A percentile compares a stretch with the other conserved stretches of the same genome.
Conservation (phyloP, 2,113 vertebrate genomes). For the Mionectes macconnelli region DNA sequence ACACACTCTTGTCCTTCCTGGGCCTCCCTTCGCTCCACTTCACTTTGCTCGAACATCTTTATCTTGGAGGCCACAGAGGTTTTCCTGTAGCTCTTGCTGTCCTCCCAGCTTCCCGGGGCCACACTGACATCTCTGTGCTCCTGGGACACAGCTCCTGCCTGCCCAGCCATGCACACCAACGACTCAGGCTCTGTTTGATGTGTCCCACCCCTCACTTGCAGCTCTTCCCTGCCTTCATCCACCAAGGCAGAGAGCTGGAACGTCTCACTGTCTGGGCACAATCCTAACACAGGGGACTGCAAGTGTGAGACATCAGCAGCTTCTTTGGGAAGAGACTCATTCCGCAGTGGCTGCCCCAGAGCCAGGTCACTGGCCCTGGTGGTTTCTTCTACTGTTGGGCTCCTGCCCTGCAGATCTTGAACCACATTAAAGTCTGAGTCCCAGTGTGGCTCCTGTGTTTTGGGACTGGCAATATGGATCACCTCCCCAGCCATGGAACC, state of each 20-base stretch:
- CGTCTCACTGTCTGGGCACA: not conserved
- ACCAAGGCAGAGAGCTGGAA: not conserved
- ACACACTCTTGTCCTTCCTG: not conserved
- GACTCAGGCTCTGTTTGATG: not conserved
- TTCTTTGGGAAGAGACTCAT: not conserved
- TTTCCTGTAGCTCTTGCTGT: constrained; percentile 26
- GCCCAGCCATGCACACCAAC: not conserved
- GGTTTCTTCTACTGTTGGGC: not conserved
- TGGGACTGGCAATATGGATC: not conserved
- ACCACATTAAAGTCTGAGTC: not conserved
- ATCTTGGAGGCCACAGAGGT: constrained; percentile 77
- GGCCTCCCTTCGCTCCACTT: not conserved
- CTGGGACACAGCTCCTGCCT: not conserved
- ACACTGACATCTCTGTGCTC: not conserved
- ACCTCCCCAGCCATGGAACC: not conserved
- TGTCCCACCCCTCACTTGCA: not conserved
- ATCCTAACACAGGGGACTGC: not conserved
- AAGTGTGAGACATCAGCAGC: not conserved
- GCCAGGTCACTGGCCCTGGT: not conserved
- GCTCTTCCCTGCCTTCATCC: not conserved
- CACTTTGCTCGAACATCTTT: constrained; percentile 70
- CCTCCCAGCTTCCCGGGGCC: not conserved
- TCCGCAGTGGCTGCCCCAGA: fast-evolving
- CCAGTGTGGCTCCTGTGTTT: not conserved
- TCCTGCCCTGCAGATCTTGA: not conserved